These are phyloP conservation scores for Gymnarchus niloticus DNA, from an alignment of 2,113 vertebrate species.

Conservation along the genomic window DNA sequence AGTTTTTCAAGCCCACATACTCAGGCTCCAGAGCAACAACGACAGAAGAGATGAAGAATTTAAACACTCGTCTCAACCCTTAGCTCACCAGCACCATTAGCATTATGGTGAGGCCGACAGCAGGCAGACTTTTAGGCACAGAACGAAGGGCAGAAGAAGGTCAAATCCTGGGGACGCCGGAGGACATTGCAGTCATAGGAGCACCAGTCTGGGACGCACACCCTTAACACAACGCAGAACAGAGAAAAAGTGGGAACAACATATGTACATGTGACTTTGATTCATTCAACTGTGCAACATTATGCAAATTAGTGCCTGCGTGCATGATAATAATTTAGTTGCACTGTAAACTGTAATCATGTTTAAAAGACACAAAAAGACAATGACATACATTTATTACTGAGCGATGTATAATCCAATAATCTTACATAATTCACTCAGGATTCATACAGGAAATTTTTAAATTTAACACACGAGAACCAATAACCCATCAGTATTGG, in stretches of 20 bases:
- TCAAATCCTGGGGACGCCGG: neutral
- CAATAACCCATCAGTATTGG: conserved; percentile 34
- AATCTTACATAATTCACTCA: conserved; percentile 61
- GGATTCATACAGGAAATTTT: conserved; percentile 34
- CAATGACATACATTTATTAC: conserved; percentile 28
- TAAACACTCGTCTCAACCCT: neutral
- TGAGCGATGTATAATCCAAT: conserved; percentile 40
- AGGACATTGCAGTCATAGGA: neutral
- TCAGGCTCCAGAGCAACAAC: neutral
- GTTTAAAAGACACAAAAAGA: conserved; percentile 44
- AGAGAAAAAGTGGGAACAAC: too few relatives aligned
- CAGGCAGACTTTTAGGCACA: neutral
- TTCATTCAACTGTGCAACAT: neutral
- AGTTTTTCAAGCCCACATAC: neutral
- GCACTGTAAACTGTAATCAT: conserved; percentile 25
- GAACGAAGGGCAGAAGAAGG: neutral
- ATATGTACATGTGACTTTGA: conserved; percentile 39
- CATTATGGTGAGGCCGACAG: neutral
- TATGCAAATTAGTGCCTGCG: conserved; percentile 17
- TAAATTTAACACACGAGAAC: conserved; percentile 33
- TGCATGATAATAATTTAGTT: conserved; percentile 9
- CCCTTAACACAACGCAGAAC: neutral
- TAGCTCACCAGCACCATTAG: too few relatives aligned
- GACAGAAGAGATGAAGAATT: neutral
- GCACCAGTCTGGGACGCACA: neutral